A percentile compares a stretch with the other conserved stretches of the same genome.
Conservation (phyloP, 1,140 invertebrate species). For the Danaus plexippus region DNA sequence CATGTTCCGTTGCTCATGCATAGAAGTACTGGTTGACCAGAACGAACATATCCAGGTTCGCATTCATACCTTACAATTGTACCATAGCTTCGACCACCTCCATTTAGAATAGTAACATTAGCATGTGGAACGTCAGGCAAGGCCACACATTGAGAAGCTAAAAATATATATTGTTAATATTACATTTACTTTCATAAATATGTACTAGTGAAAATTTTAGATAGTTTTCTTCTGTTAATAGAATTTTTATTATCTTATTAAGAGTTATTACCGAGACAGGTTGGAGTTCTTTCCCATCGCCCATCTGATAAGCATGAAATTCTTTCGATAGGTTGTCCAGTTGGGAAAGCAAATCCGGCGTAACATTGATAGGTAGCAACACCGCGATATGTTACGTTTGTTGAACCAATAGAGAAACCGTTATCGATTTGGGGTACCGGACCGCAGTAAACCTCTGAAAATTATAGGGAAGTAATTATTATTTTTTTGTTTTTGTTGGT, state of each 20-base stretch:
- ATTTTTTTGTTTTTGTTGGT: too few species aligned
- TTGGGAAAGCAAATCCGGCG: conserved; percentile 94
- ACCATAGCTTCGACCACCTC: conserved; percentile 93
- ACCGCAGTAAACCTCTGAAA: conserved; percentile 94
- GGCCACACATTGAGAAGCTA: conserved; percentile 93
- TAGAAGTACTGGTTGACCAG: conserved; percentile 90
- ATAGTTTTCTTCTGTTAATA: conserved; percentile 1
- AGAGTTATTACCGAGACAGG: conserved; percentile 80
- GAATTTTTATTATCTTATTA: background rate
- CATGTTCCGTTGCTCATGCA: conserved; percentile 98
- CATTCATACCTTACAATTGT: conserved; percentile 96
- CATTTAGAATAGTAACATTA: conserved; percentile 91
- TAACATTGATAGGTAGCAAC: conserved; percentile 97
- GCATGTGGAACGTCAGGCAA: conserved; percentile 90
- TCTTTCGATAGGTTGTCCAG: conserved; percentile 88
- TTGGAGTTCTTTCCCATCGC: conserved; percentile 91
- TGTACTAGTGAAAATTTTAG: background rate
- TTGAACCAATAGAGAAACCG: conserved; percentile 95
- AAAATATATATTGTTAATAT: conserved; percentile 35
- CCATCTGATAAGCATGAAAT: conserved; percentile 91
- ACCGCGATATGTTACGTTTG: conserved; percentile 94
- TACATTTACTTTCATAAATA: background rate
- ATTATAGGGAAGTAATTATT: conserved; percentile 1
- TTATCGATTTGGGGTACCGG: conserved; percentile 98
- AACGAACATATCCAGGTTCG: conserved; percentile 91